Evolutionary conservation across 2,888 invertebrate genomes (phyloP), one percentile per base, ranked within the genome.

Genomic region (Nomada lathburiana): DNA sequence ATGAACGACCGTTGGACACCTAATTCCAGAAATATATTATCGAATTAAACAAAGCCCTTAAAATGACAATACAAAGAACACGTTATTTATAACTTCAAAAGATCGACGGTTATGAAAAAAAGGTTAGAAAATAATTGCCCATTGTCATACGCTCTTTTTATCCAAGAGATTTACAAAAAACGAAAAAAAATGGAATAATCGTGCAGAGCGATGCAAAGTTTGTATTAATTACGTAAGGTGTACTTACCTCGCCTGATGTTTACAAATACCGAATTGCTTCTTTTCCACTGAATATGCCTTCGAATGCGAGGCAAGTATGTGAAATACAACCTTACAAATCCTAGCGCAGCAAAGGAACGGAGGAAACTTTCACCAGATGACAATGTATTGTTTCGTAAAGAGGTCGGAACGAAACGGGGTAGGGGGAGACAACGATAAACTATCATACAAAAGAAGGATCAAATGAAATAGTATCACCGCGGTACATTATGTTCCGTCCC

Each of bases 221-320:
- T 11, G 44, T 16, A 23, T 68, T 63, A 9, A 2, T 72, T 72
- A 80, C 23, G 50, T 59, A 68, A 80, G 50, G 57, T 50, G 11
- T 11, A 69, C 81, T 80, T 80, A 80, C 81, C 73, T 60, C 29
- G 5, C 9, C 23, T 11, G 57, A 29, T 80, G 73, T 72, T 80
- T 80, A 81, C 69, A 80, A 81, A 81, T 81, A 74, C 4, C n/a
- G 50, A 80, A 74, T 50, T 36, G 2, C 23, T 50, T 65, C 65
- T 47, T n/a, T 74, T 44, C 18, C 20, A 73, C 53, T 60, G 60
- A 74, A 76, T 50, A 50, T 62, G 42, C 64, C 53, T 69, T 70
- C 60, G 10, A n/a, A 52, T 55, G 55, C 20, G 11, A 18, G 23
- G 36, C 57, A 57, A 67, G 13, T 52, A 62, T 55, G 13, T 7